Evolutionary conservation across 2,113 vertebrate genomes (phyloP), one percentile per base, ranked within the genome.

Genomic region (Aldabrachelys gigantea): DNA sequence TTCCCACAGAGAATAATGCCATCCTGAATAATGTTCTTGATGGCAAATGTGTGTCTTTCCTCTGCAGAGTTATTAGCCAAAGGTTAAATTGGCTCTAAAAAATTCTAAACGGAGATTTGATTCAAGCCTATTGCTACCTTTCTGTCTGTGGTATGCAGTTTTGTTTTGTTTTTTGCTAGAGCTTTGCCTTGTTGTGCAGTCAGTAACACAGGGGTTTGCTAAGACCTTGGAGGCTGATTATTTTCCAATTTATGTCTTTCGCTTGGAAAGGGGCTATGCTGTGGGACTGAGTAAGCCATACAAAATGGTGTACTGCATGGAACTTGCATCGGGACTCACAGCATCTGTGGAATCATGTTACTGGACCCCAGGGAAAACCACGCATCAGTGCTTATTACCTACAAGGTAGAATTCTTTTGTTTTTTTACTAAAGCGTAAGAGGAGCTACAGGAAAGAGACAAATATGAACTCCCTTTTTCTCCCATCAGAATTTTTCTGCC

Each of bases 21-120:
- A 95, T 88, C 82, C 81, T 27, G 21, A 80, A 27, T 76, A 59
- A 84, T 50, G 89, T 44, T 88, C 76, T 91, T 44, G 25, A 89
- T 87, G 53, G 83, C 59, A 95, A 92, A 94, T 91, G 65, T 91
- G 92, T 81, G 93, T 84, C 89, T 96, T 93, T 95, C 75, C 35
- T 31, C 10, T 90, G 72, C 87, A 89, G 91, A 94, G 19, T 79
- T 85, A 12, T 0, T 72, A 84, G 89, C 80, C 78, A 95, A 87
- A 93, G 85, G 53, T 96, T 92, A 95, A 90, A 72, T 83, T 83
- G 57, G 47, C 44, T 93, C 50, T 85, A 94, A 91, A 80, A 94
- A 92, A 92, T 94, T 88, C 84, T 81, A 62, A 87, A 80, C 50
- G 54, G 72, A 79, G 86, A 84, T 87, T 85, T 94, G 31, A 29